A percentile compares a stretch with the other conserved stretches of the same genome.
phyloP scores from a whole-genome alignment of 2,797 vertebrate species.

The Oreonectes daqikongensis region DNA sequence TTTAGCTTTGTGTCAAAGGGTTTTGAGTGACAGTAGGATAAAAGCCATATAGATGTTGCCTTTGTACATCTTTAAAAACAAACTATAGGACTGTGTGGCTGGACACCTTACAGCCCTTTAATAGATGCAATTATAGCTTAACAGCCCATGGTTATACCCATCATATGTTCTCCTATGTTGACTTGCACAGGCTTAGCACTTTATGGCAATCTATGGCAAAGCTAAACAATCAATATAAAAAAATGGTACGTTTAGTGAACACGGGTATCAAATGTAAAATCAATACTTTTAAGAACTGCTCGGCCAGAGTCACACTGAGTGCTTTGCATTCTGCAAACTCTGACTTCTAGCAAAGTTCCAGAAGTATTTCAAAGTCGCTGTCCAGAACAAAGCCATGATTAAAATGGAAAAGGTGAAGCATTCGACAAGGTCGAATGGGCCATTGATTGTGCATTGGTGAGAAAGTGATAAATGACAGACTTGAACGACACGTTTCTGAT shows the following conservation, averaged over 20 bases:
- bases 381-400: conserved; percentile 30
- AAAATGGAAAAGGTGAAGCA: conserved; percentile 22
- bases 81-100: conserved; percentile 48
- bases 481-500: conserved; percentile 62
- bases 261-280: conserved; percentile 64
- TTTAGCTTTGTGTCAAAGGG: conserved; percentile 18
- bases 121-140: conserved; percentile 70
- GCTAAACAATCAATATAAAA: conserved; percentile 68
- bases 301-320: not conserved
- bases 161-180: conserved; percentile 70
- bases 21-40: conserved; percentile 34
- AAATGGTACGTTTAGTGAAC: conserved; percentile 56
- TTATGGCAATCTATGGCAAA: conserved; percentile 70
- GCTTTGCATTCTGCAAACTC: conserved; percentile 7
- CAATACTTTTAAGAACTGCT: conserved; percentile 67
- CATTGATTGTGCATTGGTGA: conserved; percentile 68
- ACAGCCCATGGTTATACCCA: conserved; percentile 69
- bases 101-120: conserved; percentile 67
- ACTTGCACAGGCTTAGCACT: conserved; percentile 64
- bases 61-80: conserved; percentile 43
- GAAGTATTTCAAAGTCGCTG: conserved; percentile 7
- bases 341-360: conserved; percentile 40
- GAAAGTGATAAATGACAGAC: conserved; percentile 59
- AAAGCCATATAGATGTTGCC: conserved; percentile 41
- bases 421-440: conserved; percentile 30